These are phyloP conservation scores for Monomorium pharaonis DNA, from an alignment of 1,140 invertebrate genomes.

Conservation along the genomic window DNA sequence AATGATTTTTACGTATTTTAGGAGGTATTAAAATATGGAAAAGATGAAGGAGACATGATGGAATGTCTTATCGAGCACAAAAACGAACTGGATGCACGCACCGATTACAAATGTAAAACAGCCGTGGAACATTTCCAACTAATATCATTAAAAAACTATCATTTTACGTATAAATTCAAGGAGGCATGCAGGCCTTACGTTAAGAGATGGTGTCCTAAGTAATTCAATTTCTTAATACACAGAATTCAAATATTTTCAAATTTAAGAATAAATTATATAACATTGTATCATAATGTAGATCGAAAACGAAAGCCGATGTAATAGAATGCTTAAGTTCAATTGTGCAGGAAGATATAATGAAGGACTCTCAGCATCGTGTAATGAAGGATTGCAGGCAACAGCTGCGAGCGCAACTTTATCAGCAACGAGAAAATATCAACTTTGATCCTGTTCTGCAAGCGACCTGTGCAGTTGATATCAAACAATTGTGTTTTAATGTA, in stretches of 20 bases:
- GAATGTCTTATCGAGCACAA: constrained; percentile 97
- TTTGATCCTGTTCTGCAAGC: constrained; percentile 93
- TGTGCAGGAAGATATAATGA: constrained; percentile 95
- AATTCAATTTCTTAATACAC: constrained; percentile 75
- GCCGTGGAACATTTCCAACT: constrained; percentile 98
- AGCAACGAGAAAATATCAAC: constrained; percentile 94
- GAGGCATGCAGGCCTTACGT: constrained; percentile 95
- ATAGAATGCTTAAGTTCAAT: constrained; percentile 96
- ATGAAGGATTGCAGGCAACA: constrained; percentile 95
- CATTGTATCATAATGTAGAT: constrained; percentile 73
- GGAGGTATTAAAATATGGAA: constrained; percentile 88
- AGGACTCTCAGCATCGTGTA: constrained; percentile 91
- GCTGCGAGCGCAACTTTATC: constrained; percentile 94
- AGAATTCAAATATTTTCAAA: background rate
- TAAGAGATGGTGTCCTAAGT: constrained; percentile 90
- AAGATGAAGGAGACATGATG: constrained; percentile 94
- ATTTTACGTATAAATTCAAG: constrained; percentile 98
- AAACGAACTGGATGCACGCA: constrained; percentile 91
- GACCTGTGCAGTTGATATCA: constrained; percentile 92
- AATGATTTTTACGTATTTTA: constrained; percentile 39
- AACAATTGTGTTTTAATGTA: constrained; percentile 89
- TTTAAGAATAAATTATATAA: background rate
- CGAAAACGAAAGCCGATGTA: constrained; percentile 94
- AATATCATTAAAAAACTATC: constrained; percentile 96
- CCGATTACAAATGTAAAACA: constrained; percentile 94